These are phyloP conservation scores for Colistium nudipinnis DNA, from an alignment of 2,113 vertebrate genomes.

Conservation along the genomic window DNA sequence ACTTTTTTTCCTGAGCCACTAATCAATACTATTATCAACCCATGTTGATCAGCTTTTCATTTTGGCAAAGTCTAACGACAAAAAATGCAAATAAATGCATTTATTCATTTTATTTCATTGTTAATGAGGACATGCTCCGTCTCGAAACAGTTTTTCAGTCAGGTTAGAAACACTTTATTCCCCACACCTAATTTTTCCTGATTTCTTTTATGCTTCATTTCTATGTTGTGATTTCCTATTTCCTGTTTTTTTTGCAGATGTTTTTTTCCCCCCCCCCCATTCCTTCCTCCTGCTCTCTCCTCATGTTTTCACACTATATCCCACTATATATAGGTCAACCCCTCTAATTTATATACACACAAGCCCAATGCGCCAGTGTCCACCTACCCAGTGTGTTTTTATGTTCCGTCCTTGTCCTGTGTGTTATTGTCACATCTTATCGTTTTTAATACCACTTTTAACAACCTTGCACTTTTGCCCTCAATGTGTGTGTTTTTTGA, in stretches of 20 bases:
- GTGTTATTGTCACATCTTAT: constrained; percentile 20
- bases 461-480: constrained; percentile 29
- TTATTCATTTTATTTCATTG: too few species aligned
- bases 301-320: constrained; percentile 10
- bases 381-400: constrained; percentile 43
- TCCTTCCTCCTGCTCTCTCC: constrained; percentile 5
- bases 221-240: constrained; percentile 31
- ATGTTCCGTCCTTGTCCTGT: constrained; percentile 32
- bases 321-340: constrained; percentile 18
- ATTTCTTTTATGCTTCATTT: constrained; percentile 46
- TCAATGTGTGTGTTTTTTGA: constrained; percentile 17
- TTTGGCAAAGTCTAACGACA: neutral
- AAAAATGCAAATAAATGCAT: too few species aligned
- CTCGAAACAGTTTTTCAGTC: too few species aligned
- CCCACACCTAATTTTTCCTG: constrained; percentile 17
- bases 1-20: neutral
- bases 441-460: constrained; percentile 43
- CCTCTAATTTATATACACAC: constrained; percentile 14
- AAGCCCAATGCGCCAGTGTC: constrained; percentile 15
- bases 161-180: neutral
- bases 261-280: constrained; percentile 9
- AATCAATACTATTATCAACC: neutral
- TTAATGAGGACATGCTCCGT: too few species aligned
- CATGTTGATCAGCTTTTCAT: neutral
- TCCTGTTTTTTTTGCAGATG: neutral